Evolutionary conservation across 2,888 invertebrate genomes (phyloP).

Genomic region (Clusia tigrina): DNA sequence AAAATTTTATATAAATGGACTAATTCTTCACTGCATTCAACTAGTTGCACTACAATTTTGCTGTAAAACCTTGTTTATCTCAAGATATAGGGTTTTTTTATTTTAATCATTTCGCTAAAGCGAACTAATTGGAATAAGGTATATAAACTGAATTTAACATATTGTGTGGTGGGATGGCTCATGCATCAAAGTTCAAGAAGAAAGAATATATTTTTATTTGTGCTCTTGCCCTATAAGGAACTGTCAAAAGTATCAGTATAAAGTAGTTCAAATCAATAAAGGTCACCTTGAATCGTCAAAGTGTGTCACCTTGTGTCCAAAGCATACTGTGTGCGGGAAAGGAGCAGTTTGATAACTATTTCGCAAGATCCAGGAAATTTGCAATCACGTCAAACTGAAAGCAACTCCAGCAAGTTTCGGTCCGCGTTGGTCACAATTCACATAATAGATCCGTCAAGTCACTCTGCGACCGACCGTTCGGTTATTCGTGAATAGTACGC

Average conservation of each 20-base stretch:
- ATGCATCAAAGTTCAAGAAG: no score
- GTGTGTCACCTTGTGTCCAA: constrained; percentile 57
- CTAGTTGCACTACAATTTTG: no score
- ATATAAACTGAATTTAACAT: no score
- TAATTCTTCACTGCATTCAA: no score
- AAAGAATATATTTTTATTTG: no score
- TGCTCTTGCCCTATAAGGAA: not conserved
- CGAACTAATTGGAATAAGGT: no score
- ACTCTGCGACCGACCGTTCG: not conserved
- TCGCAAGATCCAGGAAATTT: constrained; percentile 29
- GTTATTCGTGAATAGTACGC: not conserved
- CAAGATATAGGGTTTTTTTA: no score
- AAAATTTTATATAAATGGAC: no score
- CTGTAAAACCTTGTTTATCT: no score
- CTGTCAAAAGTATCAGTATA: constrained; percentile 27
- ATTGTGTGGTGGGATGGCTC: no score
- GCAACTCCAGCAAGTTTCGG: constrained; percentile 10
- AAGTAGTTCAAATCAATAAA: constrained; percentile 52
- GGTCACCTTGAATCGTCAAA: constrained; percentile 65
- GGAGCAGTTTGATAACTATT: constrained; percentile 30
- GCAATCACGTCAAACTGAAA: constrained; percentile 23
- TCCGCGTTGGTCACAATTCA: not conserved
- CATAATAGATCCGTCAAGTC: no score
- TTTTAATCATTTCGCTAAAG: no score
- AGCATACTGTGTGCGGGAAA: constrained; percentile 33